A percentile compares a stretch with the other conserved stretches of the same genome.
Conservation (phyloP, 2,113 vertebrate species). For the Ascaphus truei region DNA sequence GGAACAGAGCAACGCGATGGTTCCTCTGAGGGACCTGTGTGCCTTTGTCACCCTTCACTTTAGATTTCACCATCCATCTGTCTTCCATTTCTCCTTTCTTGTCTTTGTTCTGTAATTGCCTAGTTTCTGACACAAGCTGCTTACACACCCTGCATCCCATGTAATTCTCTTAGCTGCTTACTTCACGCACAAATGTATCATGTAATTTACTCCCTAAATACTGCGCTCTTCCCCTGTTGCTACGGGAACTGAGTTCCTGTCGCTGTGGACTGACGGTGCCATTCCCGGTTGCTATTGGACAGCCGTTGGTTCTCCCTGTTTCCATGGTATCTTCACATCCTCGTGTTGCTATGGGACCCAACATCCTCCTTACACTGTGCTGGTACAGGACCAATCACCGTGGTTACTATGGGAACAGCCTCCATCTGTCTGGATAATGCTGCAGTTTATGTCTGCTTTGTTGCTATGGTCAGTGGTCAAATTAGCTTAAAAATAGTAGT, state of each 20-base stretch:
- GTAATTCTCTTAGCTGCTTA: too few relatives aligned
- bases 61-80: too few relatives aligned
- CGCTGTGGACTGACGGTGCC: conserved; percentile 48
- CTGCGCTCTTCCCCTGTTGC: conserved; percentile 55
- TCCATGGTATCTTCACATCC: conserved; percentile 44
- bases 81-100: conserved; percentile 3
- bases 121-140: background rate
- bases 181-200: conserved; percentile 7
- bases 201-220: background rate
- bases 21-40: too few relatives aligned
- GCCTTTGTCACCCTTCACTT: too few relatives aligned
- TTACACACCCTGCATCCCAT: conserved; percentile 5
- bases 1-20: too few relatives aligned
- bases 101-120: conserved; percentile 23
- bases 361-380: conserved; percentile 13
- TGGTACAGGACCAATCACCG: conserved; percentile 52
- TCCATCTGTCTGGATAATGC: conserved; percentile 3
- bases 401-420: conserved; percentile 44
- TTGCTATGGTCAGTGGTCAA: too few relatives aligned
- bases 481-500: too few relatives aligned
- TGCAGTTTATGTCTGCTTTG: background rate
- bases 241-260: conserved; percentile 59
- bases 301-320: conserved; percentile 45
- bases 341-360: conserved; percentile 16
- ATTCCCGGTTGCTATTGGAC: conserved; percentile 43